Base-by-base conservation (phyloP, 2,888 invertebrate species). In the Ditula angustiorana region DNA sequence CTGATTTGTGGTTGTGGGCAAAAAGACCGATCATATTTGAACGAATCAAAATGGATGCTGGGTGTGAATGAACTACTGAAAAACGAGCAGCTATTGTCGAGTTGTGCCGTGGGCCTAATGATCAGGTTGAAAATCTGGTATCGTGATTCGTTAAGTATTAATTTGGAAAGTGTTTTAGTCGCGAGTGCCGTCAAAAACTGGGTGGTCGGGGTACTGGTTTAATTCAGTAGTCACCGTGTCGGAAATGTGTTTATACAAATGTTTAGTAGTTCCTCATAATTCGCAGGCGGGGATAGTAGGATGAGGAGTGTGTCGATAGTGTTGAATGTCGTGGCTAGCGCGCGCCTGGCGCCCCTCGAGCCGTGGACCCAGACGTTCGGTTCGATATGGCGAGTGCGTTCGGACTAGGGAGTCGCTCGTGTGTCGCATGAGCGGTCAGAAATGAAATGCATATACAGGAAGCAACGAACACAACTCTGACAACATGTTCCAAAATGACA, bases 391-490 rank as follows among this genome's bases (percentile, higher is more conserved):
- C 88, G 86, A 87, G 81, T 84, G 80, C 79, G 78, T 82, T 86
- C 82, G 85, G 86, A 88, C 87, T 92, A 83, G 84, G 80, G 82
- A 86, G 83, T 88, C 82, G 90, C 87, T 92, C 87, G 87, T 87
- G 85, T 87, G 82, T 85, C 84, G 88, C 85, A 85, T 92, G 86
- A 91, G 90, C 89, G 87, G 87, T 91, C 85, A 90, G 93, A 90
- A 91, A 94, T 94, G 94, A 94, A 90, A 94, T 94, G 94, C 94
- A 94, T 94, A 94, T 94, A 94, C 94, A 94, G 92, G 93, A 92
- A 91, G 90, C 93, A 90, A 90, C 92, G 82, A 93, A 93, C 92
- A 93, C 93, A 94, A 95, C 94, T 93, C 94, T 94, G 94, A 95
- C 95, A 95, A 95, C 95, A 95, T 95, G 95, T 95, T 93, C 92